Conservation (phyloP, 2,888 invertebrate genomes). For the Anthoptus insignis region DNA sequence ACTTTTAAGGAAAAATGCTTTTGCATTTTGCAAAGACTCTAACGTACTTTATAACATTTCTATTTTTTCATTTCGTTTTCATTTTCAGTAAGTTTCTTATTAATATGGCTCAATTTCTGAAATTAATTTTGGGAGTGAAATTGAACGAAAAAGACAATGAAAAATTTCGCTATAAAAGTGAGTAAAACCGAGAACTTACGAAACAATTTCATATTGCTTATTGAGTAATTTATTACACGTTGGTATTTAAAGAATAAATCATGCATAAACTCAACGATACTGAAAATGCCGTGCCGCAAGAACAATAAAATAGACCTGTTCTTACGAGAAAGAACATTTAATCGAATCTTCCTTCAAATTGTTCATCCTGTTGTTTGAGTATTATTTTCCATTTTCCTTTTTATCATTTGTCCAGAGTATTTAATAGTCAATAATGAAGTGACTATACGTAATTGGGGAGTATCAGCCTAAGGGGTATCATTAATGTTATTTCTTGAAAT, state of each 20-base stretch:
- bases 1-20: too few relatives aligned
- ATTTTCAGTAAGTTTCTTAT: not conserved
- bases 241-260: conserved; percentile 20
- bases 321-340: conserved; percentile 19
- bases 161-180: not conserved
- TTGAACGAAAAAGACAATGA: not conserved
- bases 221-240: conserved; percentile 1
- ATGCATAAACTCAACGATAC: conserved; percentile 24
- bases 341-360: not conserved
- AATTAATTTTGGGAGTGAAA: not conserved
- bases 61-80: not conserved
- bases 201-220: not conserved
- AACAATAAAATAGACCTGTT: conserved; percentile 11
- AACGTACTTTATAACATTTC: too few relatives aligned
- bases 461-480: too few relatives aligned
- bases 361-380: not conserved
- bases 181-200: not conserved
- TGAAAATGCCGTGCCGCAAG: conserved; percentile 2
- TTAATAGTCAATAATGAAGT: too few relatives aligned
- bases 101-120: not conserved
- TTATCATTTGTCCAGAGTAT: not conserved
- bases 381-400: too few relatives aligned
- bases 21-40: too few relatives aligned
- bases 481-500: too few relatives aligned
- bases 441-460: too few relatives aligned